Conservation (phyloP, 2,888 invertebrate species). For the Cyclophora albipunctata region DNA sequence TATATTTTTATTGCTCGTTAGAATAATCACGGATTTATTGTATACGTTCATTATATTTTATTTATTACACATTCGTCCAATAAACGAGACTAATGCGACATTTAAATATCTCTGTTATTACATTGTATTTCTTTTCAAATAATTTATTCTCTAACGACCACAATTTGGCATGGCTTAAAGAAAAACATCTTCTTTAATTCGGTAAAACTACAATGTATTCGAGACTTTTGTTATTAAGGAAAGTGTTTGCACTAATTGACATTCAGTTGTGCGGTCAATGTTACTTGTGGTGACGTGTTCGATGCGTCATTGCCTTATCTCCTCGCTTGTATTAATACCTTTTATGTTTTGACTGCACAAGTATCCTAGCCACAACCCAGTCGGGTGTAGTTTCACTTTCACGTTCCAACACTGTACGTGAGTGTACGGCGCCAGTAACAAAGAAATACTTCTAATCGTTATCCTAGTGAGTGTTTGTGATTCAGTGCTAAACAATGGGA, state of each 20-base stretch:
- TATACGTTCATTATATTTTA: too few relatives aligned
- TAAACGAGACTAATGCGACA: too few relatives aligned
- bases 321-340: conserved; percentile 45
- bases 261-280: conserved; percentile 43
- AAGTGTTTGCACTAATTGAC: conserved; percentile 16
- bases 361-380: conserved; percentile 28
- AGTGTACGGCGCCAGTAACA: too few relatives aligned
- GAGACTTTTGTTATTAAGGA: conserved; percentile 11
- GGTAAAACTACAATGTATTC: neutral
- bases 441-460: too few relatives aligned
- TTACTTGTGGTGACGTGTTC: conserved; percentile 38
- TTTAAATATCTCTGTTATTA: too few relatives aligned
- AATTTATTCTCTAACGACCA: too few relatives aligned
- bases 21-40: too few relatives aligned
- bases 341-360: conserved; percentile 44
- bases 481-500: conserved; percentile 47
- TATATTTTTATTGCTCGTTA: too few relatives aligned
- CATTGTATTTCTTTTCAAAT: too few relatives aligned
- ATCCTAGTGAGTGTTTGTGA: neutral
- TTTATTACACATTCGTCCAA: too few relatives aligned
- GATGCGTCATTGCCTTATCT: conserved; percentile 69
- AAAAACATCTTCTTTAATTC: too few relatives aligned
- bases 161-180: too few relatives aligned
- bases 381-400: conserved; percentile 54
- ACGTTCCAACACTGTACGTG: conserved; percentile 16